phyloP scores from a whole-genome alignment of 2,888 invertebrate genomes.

The Tenthredo distinguenda region DNA sequence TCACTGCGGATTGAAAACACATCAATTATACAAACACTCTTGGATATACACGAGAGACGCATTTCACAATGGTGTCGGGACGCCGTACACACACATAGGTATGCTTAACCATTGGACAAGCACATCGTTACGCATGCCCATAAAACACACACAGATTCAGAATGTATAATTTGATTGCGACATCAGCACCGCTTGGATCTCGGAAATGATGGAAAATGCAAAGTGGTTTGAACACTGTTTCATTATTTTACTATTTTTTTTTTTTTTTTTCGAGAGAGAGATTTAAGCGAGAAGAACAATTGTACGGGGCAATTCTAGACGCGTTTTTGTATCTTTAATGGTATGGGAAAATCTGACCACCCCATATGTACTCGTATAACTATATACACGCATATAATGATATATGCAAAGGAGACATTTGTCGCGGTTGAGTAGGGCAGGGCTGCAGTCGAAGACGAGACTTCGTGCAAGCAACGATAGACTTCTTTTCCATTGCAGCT shows the following conservation, averaged over 20 bases:
- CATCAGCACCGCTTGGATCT: neutral
- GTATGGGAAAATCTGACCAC: neutral
- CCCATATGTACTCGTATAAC: neutral
- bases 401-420: slow-evolving; percentile 40
- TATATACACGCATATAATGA: neutral
- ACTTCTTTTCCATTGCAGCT: neutral
- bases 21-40: slow-evolving; percentile 31
- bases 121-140: neutral
- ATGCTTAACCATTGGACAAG: neutral
- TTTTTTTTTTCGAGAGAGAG: neutral
- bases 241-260: neutral
- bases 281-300: too few relatives aligned
- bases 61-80: neutral
- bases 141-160: neutral
- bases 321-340: neutral
- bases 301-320: too few relatives aligned
- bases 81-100: neutral
- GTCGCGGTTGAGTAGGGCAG: slow-evolving; percentile 47
- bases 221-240: neutral
- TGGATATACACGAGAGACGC: neutral
- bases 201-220: neutral
- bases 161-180: neutral
- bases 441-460: slow-evolving; percentile 24
- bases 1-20: slow-evolving; percentile 34
- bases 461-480: slow-evolving; percentile 11